These are phyloP conservation scores for Cosmia pyralina DNA, from an alignment of 2,888 invertebrate species.

Conservation along the genomic window DNA sequence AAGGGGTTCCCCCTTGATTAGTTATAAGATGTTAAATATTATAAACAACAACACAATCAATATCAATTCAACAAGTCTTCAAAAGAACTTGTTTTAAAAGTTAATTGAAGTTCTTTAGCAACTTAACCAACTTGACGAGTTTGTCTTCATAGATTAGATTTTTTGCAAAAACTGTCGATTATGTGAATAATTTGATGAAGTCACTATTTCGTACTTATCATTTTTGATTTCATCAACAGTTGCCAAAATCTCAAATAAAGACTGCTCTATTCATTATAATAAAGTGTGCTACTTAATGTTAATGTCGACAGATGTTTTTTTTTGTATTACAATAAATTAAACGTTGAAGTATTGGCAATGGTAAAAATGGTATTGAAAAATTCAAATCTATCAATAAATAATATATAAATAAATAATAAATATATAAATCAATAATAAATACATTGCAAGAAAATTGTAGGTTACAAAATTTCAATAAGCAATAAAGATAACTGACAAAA, in stretches of 20 bases:
- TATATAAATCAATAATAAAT: too few species aligned
- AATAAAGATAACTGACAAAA: conserved; percentile 34
- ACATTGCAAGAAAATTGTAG: conserved; percentile 37
- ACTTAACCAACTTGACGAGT: conserved; percentile 20
- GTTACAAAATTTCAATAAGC: conserved; percentile 28
- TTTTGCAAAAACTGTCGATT: conserved; percentile 17
- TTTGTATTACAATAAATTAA: conserved; percentile 21
- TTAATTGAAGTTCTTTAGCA: neutral
- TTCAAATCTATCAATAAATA: conserved; percentile 10
- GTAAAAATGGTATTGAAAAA: conserved; percentile 33
- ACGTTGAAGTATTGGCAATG: conserved; percentile 24
- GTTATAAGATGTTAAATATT: neutral
- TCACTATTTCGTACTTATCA: conserved; percentile 15
- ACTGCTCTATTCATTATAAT: conserved; percentile 39
- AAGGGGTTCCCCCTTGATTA: neutral
- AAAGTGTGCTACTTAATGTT: conserved; percentile 28
- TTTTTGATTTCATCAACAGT: conserved; percentile 50
- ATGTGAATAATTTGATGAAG: conserved; percentile 37
- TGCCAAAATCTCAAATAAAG: conserved; percentile 19
- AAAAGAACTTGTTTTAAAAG: conserved; percentile 10
- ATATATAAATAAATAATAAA: too few species aligned
- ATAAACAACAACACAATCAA: neutral
- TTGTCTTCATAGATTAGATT: neutral
- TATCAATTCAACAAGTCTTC: conserved; percentile 6
- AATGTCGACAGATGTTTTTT: conserved; percentile 41